Evolutionary conservation across 2,797 vertebrate species (phyloP).

Genomic region (Diceros bicornis): DNA sequence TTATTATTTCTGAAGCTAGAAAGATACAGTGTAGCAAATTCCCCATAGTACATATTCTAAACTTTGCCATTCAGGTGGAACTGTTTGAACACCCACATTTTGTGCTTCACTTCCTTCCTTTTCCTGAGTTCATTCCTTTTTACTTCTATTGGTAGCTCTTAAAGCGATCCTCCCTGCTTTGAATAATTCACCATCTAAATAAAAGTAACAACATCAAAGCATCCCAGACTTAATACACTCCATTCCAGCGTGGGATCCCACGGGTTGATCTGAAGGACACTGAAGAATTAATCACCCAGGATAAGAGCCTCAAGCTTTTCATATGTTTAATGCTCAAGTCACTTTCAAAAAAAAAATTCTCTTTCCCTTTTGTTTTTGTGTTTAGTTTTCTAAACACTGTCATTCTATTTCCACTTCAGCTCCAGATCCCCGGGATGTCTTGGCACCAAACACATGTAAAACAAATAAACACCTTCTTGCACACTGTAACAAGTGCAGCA

Average conservation of each 20-base stretch:
- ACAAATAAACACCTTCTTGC: slow-evolving; percentile 86
- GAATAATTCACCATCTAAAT: slow-evolving; percentile 83
- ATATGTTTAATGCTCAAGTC: slow-evolving; percentile 79
- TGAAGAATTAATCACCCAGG: slow-evolving; percentile 82
- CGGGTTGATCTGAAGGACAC: slow-evolving; percentile 69
- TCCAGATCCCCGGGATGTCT: slow-evolving; percentile 83
- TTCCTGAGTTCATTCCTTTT: slow-evolving; percentile 72
- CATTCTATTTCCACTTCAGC: slow-evolving; percentile 86
- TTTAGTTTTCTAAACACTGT: slow-evolving; percentile 86
- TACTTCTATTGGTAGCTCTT: slow-evolving; percentile 74
- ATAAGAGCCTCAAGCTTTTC: slow-evolving; percentile 79
- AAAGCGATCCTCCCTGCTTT: slow-evolving; percentile 73
- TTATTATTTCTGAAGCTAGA: slow-evolving; percentile 70
- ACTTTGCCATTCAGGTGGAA: slow-evolving; percentile 67
- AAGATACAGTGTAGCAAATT: slow-evolving; percentile 54
- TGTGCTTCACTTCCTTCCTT: slow-evolving; percentile 65
- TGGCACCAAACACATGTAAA: slow-evolving; percentile 86
- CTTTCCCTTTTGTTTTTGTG: slow-evolving; percentile 81
- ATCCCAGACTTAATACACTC: slow-evolving; percentile 72
- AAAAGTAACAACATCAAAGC: slow-evolving; percentile 82
- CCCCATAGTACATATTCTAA: neutral
- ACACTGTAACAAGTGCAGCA: slow-evolving; percentile 85
- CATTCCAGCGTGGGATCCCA: slow-evolving; percentile 63
- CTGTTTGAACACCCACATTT: slow-evolving; percentile 71
- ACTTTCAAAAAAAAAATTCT: slow-evolving; percentile 74